A percentile compares a stretch with the other conserved stretches of the same genome.
These are phyloP conservation scores for Dendrolimus pini DNA, from an alignment of 2,888 invertebrate species.

Conservation along the genomic window DNA sequence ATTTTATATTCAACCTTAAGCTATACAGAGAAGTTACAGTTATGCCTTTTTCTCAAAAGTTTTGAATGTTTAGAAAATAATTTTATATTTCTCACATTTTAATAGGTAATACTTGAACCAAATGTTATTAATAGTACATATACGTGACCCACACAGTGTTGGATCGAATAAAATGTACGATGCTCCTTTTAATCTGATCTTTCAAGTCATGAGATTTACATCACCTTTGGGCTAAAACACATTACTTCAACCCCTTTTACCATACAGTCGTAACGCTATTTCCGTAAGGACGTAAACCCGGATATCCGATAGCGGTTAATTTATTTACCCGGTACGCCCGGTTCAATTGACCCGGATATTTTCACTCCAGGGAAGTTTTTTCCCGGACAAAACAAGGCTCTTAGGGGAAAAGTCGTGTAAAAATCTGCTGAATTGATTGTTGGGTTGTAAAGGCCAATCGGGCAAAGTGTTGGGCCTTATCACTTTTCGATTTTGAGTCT, in stretches of 20 bases:
- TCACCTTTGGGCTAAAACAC: background rate
- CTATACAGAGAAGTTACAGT: too few species aligned
- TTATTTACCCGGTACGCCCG: conserved; percentile 56
- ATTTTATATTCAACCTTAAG: too few species aligned
- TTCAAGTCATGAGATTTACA: background rate
- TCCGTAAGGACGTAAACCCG: conserved; percentile 19
- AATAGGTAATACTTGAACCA: too few species aligned
- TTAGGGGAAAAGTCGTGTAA: conserved; percentile 8
- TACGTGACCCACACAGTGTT: too few species aligned
- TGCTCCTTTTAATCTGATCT: too few species aligned
- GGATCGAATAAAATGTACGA: too few species aligned
- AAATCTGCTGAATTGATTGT: conserved; percentile 8
- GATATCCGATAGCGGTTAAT: conserved; percentile 63
- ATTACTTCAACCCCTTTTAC: background rate
- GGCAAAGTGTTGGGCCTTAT: too few species aligned
- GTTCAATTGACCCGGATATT: conserved; percentile 54
- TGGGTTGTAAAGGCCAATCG: background rate
- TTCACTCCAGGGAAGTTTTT: conserved; percentile 25
- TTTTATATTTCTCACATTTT: too few species aligned
- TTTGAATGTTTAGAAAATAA: too few species aligned
- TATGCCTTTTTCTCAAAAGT: too few species aligned
- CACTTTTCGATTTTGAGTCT: too few species aligned
- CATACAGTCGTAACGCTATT: background rate
- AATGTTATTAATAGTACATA: too few species aligned
- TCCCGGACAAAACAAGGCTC: conserved; percentile 21